Percentiles rank a stretch among this genome's conserved stretches.
phyloP scores from a whole-genome alignment of 2,113 vertebrate genomes.

The Athene noctua region DNA sequence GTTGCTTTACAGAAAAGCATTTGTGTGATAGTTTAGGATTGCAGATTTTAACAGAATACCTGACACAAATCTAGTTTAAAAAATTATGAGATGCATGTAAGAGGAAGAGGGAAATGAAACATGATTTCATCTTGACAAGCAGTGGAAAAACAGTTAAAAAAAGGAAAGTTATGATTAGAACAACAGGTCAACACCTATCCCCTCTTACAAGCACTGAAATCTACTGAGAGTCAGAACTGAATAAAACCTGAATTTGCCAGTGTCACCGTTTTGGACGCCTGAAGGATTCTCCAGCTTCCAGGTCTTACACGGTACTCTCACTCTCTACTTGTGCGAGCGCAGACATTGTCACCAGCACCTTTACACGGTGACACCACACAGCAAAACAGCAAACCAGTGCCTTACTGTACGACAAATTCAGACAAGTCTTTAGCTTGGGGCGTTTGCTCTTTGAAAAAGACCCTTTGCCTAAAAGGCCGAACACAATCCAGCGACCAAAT shows the following conservation, averaged over 20 bases:
- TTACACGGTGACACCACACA: background rate
- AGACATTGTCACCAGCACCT: background rate
- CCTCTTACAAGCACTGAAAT: background rate
- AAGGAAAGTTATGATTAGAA: background rate
- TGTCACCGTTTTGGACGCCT: background rate
- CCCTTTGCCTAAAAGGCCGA: background rate
- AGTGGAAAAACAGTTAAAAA: background rate
- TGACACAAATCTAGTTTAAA: background rate
- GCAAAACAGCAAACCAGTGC: too few relatives aligned
- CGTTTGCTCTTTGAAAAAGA: background rate
- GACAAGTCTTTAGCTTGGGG: background rate
- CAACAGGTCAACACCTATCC: background rate
- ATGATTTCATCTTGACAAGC: background rate
- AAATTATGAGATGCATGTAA: background rate
- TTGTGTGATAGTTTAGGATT: background rate
- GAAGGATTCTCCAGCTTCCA: background rate
- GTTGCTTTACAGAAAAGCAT: background rate
- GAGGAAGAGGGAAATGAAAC: background rate
- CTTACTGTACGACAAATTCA: background rate
- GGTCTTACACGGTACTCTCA: background rate
- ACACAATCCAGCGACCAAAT: background rate
- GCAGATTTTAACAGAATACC: background rate
- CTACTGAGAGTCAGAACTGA: background rate
- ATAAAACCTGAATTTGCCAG: background rate
- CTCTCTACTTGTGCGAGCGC: background rate